Evolutionary conservation across 2,888 invertebrate genomes (phyloP).

Genomic region (Pseudococcus jackbeardsleyi): DNA sequence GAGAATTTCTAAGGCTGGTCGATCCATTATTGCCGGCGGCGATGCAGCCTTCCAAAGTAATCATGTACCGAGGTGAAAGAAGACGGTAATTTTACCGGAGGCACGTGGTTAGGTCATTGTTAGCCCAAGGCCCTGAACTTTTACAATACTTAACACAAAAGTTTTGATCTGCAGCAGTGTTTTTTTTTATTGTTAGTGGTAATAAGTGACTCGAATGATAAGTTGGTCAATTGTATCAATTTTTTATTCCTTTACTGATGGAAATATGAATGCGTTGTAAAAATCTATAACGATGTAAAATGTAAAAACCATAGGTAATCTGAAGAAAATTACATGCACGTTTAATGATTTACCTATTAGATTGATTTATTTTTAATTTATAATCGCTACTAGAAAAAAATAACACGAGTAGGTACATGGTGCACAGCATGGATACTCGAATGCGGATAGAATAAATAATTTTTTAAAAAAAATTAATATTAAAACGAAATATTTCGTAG

Average conservation of each 20-base stretch:
- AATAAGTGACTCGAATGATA: slow-evolving; percentile 43
- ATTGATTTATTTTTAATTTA: slow-evolving; percentile 45
- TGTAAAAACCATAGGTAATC: background rate
- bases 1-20: slow-evolving; percentile 43
- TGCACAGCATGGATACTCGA: background rate
- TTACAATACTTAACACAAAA: slow-evolving; percentile 40
- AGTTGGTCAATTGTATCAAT: slow-evolving; percentile 18
- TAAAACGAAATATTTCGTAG: background rate
- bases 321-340: slow-evolving; percentile 22
- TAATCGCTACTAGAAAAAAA: slow-evolving; percentile 4
- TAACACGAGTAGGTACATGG: background rate
- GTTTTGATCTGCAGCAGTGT: slow-evolving; percentile 32
- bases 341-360: background rate
- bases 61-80: slow-evolving; percentile 56
- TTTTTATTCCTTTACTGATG: slow-evolving; percentile 23
- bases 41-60: slow-evolving; percentile 34
- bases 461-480: background rate
- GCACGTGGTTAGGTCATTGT: slow-evolving; percentile 62
- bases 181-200: slow-evolving; percentile 47
- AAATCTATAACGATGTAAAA: background rate
- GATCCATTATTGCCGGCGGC: slow-evolving; percentile 30
- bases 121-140: slow-evolving; percentile 58
- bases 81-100: slow-evolving; percentile 58
- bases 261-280: slow-evolving; percentile 19
- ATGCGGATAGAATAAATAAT: background rate